A percentile compares a stretch with the other conserved stretches of the same genome.
Conservation (phyloP, 1,140 invertebrate species). For the Vollenhovia emeryi region DNA sequence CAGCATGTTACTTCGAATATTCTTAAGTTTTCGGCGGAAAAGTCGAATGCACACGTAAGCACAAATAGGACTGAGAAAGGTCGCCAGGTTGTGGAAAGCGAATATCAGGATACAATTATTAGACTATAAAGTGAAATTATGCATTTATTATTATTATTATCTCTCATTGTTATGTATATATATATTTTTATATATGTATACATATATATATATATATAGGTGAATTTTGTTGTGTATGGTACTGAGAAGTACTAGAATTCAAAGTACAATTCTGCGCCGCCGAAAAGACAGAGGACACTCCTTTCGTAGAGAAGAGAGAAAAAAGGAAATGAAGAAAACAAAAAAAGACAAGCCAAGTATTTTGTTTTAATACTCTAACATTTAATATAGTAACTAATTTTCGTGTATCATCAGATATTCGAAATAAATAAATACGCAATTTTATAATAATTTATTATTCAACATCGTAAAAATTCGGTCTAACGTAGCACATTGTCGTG, state of each 20-base stretch:
- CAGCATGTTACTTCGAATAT: neutral
- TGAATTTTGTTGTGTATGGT: conserved; percentile 74
- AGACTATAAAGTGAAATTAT: conserved; percentile 80
- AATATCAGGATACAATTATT: conserved; percentile 62
- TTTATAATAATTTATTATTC: conserved; percentile 85
- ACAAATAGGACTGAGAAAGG: conserved; percentile 73
- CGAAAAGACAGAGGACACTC: conserved; percentile 42
- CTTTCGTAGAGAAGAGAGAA: conserved; percentile 67
- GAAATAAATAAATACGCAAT: conserved; percentile 85
- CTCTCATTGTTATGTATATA: conserved; percentile 45
- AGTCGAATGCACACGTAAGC: neutral
- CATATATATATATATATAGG: conserved; percentile 51
- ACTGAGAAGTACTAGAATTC: conserved; percentile 80
- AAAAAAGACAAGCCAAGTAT: conserved; percentile 56
- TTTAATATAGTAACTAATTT: conserved; percentile 75
- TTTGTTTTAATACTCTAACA: conserved; percentile 64
- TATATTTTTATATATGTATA: conserved; percentile 13
- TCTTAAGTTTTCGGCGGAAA: neutral
- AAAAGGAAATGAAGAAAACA: conserved; percentile 69
- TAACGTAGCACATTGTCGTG: conserved; percentile 81
- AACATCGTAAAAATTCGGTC: conserved; percentile 85
- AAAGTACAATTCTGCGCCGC: conserved; percentile 75
- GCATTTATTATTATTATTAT: conserved; percentile 78
- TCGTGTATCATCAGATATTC: conserved; percentile 76
- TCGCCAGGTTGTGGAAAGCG: conserved; percentile 63